Percentiles rank a stretch among this genome's conserved stretches.
These are phyloP conservation scores for Tetrax tetrax DNA, from an alignment of 2,113 vertebrate species.

Conservation along the genomic window DNA sequence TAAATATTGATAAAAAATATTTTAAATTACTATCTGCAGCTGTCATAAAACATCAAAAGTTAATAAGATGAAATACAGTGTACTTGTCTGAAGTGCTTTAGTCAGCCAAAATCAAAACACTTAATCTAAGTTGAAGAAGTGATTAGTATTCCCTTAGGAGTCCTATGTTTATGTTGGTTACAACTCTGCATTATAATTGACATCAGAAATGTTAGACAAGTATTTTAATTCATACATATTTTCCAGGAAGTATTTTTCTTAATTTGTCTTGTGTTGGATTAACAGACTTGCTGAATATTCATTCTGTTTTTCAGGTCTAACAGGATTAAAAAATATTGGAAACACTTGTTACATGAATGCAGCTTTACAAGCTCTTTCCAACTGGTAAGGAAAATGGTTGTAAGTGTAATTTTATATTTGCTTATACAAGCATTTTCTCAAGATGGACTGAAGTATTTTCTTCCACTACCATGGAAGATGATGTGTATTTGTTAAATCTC, in stretches of 20 bases:
- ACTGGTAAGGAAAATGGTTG: conserved; percentile 83
- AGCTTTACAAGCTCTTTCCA: conserved; percentile 96
- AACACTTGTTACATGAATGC: conserved; percentile 99
- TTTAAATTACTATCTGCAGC: neutral
- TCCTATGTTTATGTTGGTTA: neutral
- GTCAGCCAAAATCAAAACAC: neutral
- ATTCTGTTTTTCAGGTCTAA: conserved; percentile 83
- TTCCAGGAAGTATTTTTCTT: neutral
- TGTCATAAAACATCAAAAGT: neutral
- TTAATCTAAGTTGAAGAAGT: neutral
- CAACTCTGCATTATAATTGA: neutral
- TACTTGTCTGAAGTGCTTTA: neutral
- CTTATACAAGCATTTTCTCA: neutral
- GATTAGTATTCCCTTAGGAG: neutral
- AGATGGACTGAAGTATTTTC: neutral
- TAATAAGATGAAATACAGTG: neutral
- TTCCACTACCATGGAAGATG: neutral
- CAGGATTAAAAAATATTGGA: conserved; percentile 97
- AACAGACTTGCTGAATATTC: neutral
- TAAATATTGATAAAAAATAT: neutral
- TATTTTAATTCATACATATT: neutral
- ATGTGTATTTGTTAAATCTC: neutral
- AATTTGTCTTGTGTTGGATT: neutral
- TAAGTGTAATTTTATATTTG: neutral
- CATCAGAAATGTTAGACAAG: neutral